Base-by-base conservation (phyloP, 2,797 vertebrate genomes). In the Eremophila alpestris region DNA sequence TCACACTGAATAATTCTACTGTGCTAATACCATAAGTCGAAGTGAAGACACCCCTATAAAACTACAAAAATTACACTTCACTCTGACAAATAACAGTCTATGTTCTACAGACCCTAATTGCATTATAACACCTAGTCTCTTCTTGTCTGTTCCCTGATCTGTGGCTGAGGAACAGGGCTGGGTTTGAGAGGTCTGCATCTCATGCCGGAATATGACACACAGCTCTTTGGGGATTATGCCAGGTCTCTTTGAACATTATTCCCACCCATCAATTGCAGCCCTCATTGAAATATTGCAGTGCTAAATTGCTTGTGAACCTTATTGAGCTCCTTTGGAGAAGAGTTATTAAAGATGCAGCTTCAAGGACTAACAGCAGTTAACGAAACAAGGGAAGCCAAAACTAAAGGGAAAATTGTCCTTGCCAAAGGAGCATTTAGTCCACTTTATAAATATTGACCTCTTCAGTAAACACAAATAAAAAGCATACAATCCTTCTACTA, bases 391-490 rank as follows among this genome's bases (percentile, higher is more conserved):
- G 21, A 51, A 41, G 23, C 5, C 29, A 76, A 86, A 94, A 90
- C 54, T 10, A 34, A 11, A 77, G 29, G 10, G 18, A n/a, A 84
- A 63, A 70, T 3, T 70, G 4, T 65, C 55, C 36, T 62, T 71
- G 60, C 43, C 36, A 86, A 29, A 76, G 29, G 9, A 93, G 8
- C 6, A 22, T 52, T 87, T 89, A 64, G 54, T 56, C 56, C 36
- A 29, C 52, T 85, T 87, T 24, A 77, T 40, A 68, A 87, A 64
- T 24, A 49, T 3, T 62, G 27, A 68, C 19, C 29, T 83, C 60
- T 87, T 74, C 45, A 85, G 52, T 32, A 87, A 85, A 24, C 36
- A 59, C 40, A 83, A 93, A 80, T 60, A 75, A 88, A 95, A 89
- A 59, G 5, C 49, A 87, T 60, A 15, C 23, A 18, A 55, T 67